phyloP scores from a whole-genome alignment of 2,888 invertebrate genomes.

The Phania funesta region DNA sequence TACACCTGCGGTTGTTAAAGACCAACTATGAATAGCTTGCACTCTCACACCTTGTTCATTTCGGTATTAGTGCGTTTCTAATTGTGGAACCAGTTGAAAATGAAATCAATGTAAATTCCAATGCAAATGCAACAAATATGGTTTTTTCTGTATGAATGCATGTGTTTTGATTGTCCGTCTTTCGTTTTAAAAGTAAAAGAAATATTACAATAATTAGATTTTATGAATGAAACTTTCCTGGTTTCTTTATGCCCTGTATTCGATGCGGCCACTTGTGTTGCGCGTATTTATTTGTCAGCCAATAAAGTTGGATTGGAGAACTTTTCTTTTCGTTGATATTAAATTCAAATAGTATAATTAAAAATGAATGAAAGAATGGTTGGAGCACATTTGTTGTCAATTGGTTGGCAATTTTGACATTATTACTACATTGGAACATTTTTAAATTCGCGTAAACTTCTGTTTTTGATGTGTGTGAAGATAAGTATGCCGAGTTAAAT shows the following conservation, averaged over 20 bases:
- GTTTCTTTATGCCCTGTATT: conserved; percentile 35
- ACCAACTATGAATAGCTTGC: background rate
- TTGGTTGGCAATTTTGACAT: no score
- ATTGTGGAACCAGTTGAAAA: conserved; percentile 40
- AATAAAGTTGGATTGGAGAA: no score
- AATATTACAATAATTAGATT: conserved; percentile 34
- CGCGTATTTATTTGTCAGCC: no score
- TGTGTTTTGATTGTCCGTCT: conserved; percentile 31
- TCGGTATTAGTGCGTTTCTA: conserved; percentile 46
- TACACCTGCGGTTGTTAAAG: conserved; percentile 16
- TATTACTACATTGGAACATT: no score
- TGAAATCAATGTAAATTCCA: conserved; percentile 64
- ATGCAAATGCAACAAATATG: conserved; percentile 59
- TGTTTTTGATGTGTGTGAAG: no score
- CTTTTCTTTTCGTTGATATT: no score
- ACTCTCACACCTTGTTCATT: conserved; percentile 45
- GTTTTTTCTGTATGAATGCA: conserved; percentile 15
- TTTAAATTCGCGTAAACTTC: no score
- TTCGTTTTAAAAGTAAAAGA: conserved; percentile 11
- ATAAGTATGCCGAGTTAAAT: no score
- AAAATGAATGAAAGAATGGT: no score
- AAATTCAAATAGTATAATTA: no score
- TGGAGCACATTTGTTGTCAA: no score
- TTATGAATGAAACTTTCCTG: conserved; percentile 61
- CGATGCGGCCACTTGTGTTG: background rate